Base-by-base conservation (phyloP, 2,888 invertebrate species). In the Dusona sp. region DNA sequence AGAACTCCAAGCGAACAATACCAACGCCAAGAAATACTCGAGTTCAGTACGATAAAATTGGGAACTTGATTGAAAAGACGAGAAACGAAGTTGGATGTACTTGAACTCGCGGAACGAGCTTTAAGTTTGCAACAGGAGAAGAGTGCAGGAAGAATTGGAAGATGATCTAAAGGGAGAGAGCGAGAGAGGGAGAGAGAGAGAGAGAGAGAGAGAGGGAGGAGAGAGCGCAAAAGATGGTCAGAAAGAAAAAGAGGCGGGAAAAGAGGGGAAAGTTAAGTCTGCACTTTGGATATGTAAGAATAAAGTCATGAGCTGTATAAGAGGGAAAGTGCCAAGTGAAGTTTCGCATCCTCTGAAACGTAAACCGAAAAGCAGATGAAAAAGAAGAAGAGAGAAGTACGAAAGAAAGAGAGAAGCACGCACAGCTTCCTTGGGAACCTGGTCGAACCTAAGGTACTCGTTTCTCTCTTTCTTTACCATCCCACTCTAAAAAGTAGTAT, bases 71-170 rank as follows among this genome's bases (percentile, higher is more conserved):
- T 54, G 36, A 67, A 54, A 16, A 38, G 38, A 38, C n/a, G 45
- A 36, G 22, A 33, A 73, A 51, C 65, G 48, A 61, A 57, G 57
- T 61, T 57, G 45, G 45, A 45, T 8, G n/a, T 54, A 45, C 22
- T 61, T 25, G 61, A 36, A 73, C 73, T 74, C 54, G 48, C n/a
- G 42, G 73, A 85, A 85, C 78, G 61, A 74, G 81, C 78, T 83
- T 61, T 29, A 25, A 57, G 61, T 73, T 73, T 73, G 48, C 6
- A 65, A 57, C 48, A 22, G 64, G 51, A 48, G 29, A 51, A 48
- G 42, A 19, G 42, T 48, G 48, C 22, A 48, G 42, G 38, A 73
- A 48, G 80, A 36, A 64, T 80, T 25, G 25, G 36, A 33, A 4
- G 64, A 73, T 54, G 64, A 80, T 80, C 73, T 51, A 19, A 33